Evolutionary conservation across 92 coral and sea anemone genomes (phyloP).

Genomic region (Epizoanthus illoricatus): DNA sequence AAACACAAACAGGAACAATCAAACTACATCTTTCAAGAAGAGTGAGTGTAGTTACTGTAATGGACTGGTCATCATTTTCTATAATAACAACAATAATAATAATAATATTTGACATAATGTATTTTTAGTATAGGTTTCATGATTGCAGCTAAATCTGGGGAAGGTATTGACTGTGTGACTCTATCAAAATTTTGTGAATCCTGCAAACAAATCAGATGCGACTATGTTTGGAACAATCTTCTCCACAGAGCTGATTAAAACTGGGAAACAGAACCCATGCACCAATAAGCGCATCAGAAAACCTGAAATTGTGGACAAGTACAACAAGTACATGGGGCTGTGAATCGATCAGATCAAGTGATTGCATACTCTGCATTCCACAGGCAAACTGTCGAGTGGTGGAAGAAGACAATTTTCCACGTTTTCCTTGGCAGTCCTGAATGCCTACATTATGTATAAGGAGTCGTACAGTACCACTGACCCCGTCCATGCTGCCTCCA

Average conservation of each 20-base stretch:
- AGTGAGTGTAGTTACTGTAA: too few relatives aligned
- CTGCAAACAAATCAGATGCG: too few relatives aligned
- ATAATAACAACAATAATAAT: too few relatives aligned
- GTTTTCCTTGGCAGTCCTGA: conserved; percentile 19
- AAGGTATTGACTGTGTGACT: too few relatives aligned
- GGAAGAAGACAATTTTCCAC: conserved; percentile 41
- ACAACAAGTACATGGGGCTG: conserved; percentile 49
- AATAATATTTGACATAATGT: too few relatives aligned
- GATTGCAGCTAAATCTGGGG: too few relatives aligned
- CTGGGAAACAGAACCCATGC: background rate
- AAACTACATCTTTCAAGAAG: too few relatives aligned
- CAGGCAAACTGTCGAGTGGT: conserved; percentile 30
- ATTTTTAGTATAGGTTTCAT: too few relatives aligned
- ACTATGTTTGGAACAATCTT: too few relatives aligned
- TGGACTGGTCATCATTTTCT: too few relatives aligned
- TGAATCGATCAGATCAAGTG: conserved; percentile 36
- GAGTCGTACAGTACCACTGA: background rate
- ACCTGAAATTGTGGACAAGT: conserved; percentile 32
- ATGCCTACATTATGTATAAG: conserved; percentile 36
- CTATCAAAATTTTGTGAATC: too few relatives aligned
- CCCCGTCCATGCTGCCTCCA: too few relatives aligned
- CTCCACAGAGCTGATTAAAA: background rate
- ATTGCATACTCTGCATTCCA: conserved; percentile 22
- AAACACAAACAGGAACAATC: conserved; percentile 35
- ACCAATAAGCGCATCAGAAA: conserved; percentile 11